These are phyloP conservation scores for Pipistrellus pygmaeus DNA, from an alignment of 2,797 vertebrate species.

Conservation along the genomic window DNA sequence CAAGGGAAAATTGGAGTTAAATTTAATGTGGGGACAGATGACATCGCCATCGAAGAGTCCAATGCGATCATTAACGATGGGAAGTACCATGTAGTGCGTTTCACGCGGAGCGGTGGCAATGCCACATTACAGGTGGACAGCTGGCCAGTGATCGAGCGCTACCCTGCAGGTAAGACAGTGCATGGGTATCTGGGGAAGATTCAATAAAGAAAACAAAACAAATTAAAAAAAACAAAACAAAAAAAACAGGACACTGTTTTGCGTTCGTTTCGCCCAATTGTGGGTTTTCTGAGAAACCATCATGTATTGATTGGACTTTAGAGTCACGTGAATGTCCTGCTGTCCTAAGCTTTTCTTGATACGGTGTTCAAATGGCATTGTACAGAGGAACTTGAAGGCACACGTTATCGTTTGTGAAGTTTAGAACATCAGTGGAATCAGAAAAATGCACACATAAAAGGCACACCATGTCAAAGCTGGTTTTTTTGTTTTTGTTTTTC, in stretches of 20 bases:
- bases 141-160: constrained; percentile 98
- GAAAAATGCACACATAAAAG: constrained; percentile 82
- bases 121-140: constrained; percentile 99
- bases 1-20: constrained; percentile 98
- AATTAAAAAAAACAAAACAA: too few species aligned
- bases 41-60: constrained; percentile 99
- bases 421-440: constrained; percentile 84
- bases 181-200: constrained; percentile 29
- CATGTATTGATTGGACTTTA: constrained; percentile 75
- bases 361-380: constrained; percentile 81
- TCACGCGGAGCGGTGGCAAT: constrained; percentile 99
- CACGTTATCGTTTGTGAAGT: constrained; percentile 85
- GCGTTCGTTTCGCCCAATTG: constrained; percentile 63
- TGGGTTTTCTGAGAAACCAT: constrained; percentile 76
- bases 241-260: constrained; percentile 68
- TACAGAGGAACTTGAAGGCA: constrained; percentile 80
- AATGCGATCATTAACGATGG: constrained; percentile 99
- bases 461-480: constrained; percentile 75
- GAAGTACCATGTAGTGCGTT: constrained; percentile 99
- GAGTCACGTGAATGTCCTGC: constrained; percentile 70
- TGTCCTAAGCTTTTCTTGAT: constrained; percentile 83
- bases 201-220: not conserved
- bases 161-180: constrained; percentile 96
- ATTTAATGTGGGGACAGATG: constrained; percentile 99
- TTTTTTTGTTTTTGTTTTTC: not conserved